Conservation (phyloP, 2,888 invertebrate species). For the Chaitophorus viminalis region DNA sequence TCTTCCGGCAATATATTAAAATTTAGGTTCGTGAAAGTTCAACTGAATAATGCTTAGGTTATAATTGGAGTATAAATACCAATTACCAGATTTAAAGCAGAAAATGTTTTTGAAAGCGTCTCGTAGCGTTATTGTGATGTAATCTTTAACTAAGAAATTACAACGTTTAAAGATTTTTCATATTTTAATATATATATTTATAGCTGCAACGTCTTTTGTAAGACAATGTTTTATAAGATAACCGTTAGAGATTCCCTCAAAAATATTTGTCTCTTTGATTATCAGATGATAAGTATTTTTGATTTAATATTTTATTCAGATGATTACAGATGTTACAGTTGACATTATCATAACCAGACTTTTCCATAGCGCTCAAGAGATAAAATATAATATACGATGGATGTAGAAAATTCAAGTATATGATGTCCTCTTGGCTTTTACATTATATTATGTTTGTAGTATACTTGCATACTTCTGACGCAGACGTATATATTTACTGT, state of each 20-base stretch:
- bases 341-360: background rate
- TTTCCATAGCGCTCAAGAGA: background rate
- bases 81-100: background rate
- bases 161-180: background rate
- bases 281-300: background rate
- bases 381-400: background rate
- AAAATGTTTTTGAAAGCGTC: background rate
- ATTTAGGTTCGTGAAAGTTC: background rate
- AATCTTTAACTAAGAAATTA: background rate
- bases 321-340: background rate
- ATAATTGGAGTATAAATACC: background rate
- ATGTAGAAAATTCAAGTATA: background rate
- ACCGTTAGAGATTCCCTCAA: background rate
- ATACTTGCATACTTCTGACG: too few relatives aligned
- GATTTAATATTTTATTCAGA: background rate
- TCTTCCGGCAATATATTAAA: background rate
- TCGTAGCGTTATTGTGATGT: background rate
- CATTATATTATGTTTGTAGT: too few relatives aligned
- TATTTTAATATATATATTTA: background rate
- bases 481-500: too few relatives aligned
- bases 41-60: background rate
- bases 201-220: background rate
- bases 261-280: background rate
- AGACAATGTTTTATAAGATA: background rate
- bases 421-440: too few relatives aligned